Base-by-base conservation (phyloP, 2,888 invertebrate genomes). In the Frankliniella fusca region DNA sequence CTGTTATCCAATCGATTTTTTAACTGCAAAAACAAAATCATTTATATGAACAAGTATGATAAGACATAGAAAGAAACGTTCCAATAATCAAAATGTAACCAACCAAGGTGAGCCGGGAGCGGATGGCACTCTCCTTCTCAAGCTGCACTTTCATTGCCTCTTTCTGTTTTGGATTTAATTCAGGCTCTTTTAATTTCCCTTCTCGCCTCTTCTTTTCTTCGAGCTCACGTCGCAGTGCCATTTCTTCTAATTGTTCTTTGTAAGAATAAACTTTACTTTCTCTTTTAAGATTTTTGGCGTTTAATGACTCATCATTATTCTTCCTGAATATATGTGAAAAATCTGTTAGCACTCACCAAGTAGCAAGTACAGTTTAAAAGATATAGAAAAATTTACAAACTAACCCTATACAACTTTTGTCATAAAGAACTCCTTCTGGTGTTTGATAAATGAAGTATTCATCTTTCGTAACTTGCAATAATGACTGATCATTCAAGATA, bases 221-320 rank as follows among this genome's bases (percentile, higher is more conserved):
- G 28, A 98, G 89, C 89, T 98, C 98, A 83, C 96, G 92, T n/a
- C 95, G 91, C 82, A 98, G 89, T 87, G 98, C 96, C 85, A 97
- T 88, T 88, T 99, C 99, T 86, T 98, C 98, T 86, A 97, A 91
- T 88, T 99, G 99, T 84, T 99, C 99, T 87, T 97, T 96, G 88
- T 96, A 98, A 84, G 97, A 97, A 88, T 99, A 99, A 2, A 94
- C 95, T 89, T 98, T 98, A 88, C 97, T 98, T 88, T 99, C 99
- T 23, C 98, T 91, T 88, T 96, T 97, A 87, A 98, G 91, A 86
- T 98, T 97, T 90, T 92, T 93, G 81, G 88, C 88, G 83, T 88
- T 89, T 23, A 88, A 85, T 81, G 89, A 88, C 83, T 88, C 89
- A 82, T 89, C 90, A 83, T 83, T 84, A 81, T 90, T 89, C 83